Evolutionary conservation across 2,113 vertebrate species (phyloP), one percentile per base, ranked within the genome.

Genomic region (Steatornis caripensis): DNA sequence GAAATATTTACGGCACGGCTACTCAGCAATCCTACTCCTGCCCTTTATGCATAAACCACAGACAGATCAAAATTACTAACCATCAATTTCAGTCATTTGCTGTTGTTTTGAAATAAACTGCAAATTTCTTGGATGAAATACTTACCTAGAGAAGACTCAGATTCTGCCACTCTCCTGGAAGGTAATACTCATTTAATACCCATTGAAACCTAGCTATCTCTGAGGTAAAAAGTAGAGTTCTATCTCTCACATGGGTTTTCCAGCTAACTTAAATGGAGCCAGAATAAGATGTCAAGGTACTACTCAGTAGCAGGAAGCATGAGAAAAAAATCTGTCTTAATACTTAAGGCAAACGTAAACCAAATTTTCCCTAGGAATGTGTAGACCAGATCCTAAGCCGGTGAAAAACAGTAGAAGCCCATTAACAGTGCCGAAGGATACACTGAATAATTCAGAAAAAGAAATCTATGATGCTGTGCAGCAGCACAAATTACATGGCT

Each of bases 401-500:
- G 29, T 87, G 20, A 41, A 76, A 95, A 91, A 89, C n/a, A 84
- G 20, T n/a, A 32, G 7, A 82, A 87, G 48, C 10, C 84, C 65
- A 92, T 94, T 89, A 93, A 65, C 41, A 55, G 10, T 2, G 4
- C 53, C 72, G 84, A 88, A 88, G 53, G 12, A 65, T 55, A 48
- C 45, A 36, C 27, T 75, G 84, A 89, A 87, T 89, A 78, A 78
- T 92, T 97, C 58, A 82, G 72, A 61, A 84, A 92, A 93, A 90
- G 51, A 93, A 94, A 84, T 66, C 64, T 61, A 5, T 64, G 80
- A 57, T 72, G 57, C 61, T 69, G 48, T 72, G 61, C 23, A 2
- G 86, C 84, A 96, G 74, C 85, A 93, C 84, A 97, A 96, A 96
- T 93, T 71, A 91, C 88, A 79, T 89, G 94, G 88, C 87, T 95